A percentile compares a stretch with the other conserved stretches of the same genome.
These are phyloP conservation scores for Amphipoea oculea DNA, from an alignment of 2,888 invertebrate genomes.

Conservation along the genomic window DNA sequence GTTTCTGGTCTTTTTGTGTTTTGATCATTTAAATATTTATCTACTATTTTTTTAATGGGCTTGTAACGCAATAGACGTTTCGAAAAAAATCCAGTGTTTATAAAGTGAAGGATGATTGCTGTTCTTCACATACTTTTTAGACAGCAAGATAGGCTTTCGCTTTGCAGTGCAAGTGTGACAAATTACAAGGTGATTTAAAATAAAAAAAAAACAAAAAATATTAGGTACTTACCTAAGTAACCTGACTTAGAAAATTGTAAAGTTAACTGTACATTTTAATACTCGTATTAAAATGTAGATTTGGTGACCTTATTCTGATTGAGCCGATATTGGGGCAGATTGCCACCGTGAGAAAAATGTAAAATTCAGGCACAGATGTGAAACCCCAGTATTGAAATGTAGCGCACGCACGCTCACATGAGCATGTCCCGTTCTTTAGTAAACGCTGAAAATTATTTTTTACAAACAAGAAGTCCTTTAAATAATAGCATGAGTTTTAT, in stretches of 20 bases:
- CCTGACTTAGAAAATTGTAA: background rate
- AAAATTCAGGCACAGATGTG: conserved; percentile 35
- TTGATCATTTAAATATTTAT: background rate
- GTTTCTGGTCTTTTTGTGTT: background rate
- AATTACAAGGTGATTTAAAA: background rate
- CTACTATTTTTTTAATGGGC: too few relatives aligned
- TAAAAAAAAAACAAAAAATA: background rate
- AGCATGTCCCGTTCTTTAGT: conserved; percentile 11
- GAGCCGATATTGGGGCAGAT: background rate
- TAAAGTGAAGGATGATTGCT: background rate
- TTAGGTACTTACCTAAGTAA: background rate
- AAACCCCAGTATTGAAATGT: conserved; percentile 42
- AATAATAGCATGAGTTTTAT: background rate
- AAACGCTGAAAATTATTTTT: conserved; percentile 11
- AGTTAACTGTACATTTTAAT: background rate
- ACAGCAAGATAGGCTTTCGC: background rate
- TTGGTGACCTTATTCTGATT: conserved; percentile 22
- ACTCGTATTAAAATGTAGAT: conserved; percentile 11
- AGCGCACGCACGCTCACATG: conserved; percentile 44
- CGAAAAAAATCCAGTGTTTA: background rate
- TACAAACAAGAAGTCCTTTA: background rate
- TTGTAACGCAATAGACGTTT: background rate
- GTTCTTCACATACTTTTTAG: background rate
- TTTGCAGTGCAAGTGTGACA: background rate
- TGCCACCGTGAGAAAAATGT: conserved; percentile 29